Base-by-base conservation (phyloP, 2,113 vertebrate species). In the Cavia aperea region DNA sequence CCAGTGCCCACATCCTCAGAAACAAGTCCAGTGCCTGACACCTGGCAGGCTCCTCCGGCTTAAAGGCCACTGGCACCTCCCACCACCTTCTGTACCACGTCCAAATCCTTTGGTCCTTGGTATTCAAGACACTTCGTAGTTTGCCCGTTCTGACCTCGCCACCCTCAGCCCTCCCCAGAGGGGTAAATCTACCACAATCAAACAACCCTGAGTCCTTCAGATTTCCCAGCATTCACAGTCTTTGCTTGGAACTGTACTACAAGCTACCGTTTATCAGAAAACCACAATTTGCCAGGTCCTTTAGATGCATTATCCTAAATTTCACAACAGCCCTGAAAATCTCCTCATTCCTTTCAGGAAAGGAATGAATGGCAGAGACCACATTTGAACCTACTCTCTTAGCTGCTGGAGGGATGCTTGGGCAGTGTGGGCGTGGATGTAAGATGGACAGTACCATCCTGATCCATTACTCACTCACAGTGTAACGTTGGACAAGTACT, bases 31-130 rank as follows among this genome's bases (percentile, higher is more conserved):
- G 70, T 36, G 72, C 51, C 60, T 46, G 43, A 62, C 73, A 68
- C 60, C 86, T 75, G 86, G 82, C 82, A 91, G 89, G 91, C 78
- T 62, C 51, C 51, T 70, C 54, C 56, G 31, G 1, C 78, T 88
- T 73, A 93, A 89, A 94, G 92, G 78, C 15, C 43, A 2, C 39
- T 79, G 58, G 46, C 63, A 46, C 63, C 85, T 68, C 95, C 86
- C 29, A 49, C 81, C 31, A 43, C 14, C 51, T 81, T 82, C 82
- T 73, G 81, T 79, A 68, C 56, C 62, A 88, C 88, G 66, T 92
- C 84, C 90, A 91, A 88, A 56, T 58, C 85, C n/a, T 89, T 56
- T 3, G 3, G 88, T 79, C 89, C 86, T 78, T 78, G 78, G 56
- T 56, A 89, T 70, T 92, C 73, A 81, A 88, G 72, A 65, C 33